A percentile compares a stretch with the other conserved stretches of the same genome.
Conservation (phyloP, 2,113 vertebrate genomes). For the Sapajus apella region DNA sequence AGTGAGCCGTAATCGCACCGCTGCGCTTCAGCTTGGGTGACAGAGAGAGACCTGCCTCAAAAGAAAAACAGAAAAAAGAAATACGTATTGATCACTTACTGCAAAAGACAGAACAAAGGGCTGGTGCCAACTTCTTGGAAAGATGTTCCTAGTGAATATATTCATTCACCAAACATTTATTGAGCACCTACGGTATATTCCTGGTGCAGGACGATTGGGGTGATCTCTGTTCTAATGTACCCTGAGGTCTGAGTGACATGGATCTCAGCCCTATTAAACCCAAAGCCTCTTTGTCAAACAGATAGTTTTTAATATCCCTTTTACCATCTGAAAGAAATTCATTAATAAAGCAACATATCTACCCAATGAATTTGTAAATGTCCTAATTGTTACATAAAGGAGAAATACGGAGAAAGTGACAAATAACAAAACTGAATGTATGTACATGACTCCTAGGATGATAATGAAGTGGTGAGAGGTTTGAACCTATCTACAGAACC, state of each 20-base stretch:
- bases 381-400: not conserved
- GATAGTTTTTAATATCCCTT: not conserved
- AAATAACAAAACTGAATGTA: not conserved
- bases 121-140: not conserved
- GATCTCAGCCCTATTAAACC: not conserved
- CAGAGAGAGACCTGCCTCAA: no score
- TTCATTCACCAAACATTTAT: not conserved
- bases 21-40: no score
- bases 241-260: not conserved
- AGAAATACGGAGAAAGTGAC: not conserved
- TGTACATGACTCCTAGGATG: not conserved
- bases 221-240: not conserved
- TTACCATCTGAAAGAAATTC: not conserved
- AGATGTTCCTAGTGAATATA: not conserved
- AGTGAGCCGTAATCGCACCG: no score
- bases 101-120: not conserved
- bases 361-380: not conserved
- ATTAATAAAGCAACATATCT: not conserved
- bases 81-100: not conserved
- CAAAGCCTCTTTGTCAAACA: not conserved
- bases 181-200: not conserved
- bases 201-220: accelerated
- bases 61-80: not conserved
- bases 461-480: not conserved
- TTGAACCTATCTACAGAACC: accelerated